Conservation (phyloP, 2,113 vertebrate species). For the Gnathonemus longibarbis region DNA sequence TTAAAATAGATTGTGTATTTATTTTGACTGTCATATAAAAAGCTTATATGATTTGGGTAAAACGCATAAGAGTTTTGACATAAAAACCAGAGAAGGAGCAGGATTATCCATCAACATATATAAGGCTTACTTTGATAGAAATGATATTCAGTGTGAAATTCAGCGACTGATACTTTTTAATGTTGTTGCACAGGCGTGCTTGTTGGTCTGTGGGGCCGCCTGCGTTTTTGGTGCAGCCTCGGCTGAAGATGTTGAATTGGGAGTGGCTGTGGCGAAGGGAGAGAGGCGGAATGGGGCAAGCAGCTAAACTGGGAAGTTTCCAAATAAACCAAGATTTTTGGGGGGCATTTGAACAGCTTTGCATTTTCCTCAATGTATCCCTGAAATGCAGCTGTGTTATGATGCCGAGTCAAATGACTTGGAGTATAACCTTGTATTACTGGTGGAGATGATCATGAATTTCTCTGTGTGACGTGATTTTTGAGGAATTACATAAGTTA, state of each 20-base stretch:
- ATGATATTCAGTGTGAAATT: background rate
- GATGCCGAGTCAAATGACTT: background rate
- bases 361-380: background rate
- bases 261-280: background rate
- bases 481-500: background rate
- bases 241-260: background rate
- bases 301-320: background rate
- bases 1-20: background rate
- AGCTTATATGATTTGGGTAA: background rate
- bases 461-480: background rate
- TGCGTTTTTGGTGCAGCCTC: background rate
- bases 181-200: background rate
- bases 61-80: background rate
- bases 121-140: background rate
- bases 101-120: background rate
- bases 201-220: background rate
- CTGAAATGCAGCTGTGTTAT: background rate
- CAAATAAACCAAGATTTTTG: background rate
- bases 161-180: background rate
- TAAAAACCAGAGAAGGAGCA: background rate
- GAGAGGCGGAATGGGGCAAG: background rate
- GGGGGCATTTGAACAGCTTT: background rate
- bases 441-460: background rate
- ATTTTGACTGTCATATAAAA: too few relatives aligned
- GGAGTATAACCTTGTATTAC: background rate